Conservation (phyloP, 2,113 vertebrate genomes). For the Pseudorasbora parva region DNA sequence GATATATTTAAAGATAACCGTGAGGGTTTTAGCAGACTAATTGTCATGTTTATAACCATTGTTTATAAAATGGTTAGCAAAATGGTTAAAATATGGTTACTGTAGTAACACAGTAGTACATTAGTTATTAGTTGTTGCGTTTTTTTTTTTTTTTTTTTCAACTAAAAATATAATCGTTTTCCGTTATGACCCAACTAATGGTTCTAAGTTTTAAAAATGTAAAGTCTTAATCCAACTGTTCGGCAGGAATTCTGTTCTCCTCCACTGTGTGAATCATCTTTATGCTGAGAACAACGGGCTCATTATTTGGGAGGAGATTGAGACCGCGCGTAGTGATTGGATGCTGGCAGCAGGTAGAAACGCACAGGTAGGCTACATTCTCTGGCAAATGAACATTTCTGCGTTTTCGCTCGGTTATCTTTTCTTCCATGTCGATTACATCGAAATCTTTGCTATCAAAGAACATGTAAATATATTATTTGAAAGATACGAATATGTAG, state of each 20-base stretch:
- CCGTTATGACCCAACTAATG: too few relatives aligned
- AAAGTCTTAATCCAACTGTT: neutral
- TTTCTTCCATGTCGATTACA: neutral
- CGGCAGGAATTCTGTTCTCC: neutral
- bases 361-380: conserved; percentile 14
- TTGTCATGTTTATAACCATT: neutral
- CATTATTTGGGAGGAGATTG: conserved; percentile 39
- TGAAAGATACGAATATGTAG: neutral
- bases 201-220: too few relatives aligned
- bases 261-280: neutral
- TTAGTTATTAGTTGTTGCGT: neutral
- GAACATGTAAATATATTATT: neutral
- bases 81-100: neutral
- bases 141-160: too few relatives aligned
- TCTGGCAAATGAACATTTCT: neutral
- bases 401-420: neutral
- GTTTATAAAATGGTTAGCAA: too few relatives aligned
- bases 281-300: conserved; percentile 28
- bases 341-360: conserved; percentile 25
- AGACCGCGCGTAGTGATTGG: conserved; percentile 27
- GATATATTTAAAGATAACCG: neutral
- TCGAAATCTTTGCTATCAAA: neutral
- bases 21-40: neutral
- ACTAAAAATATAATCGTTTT: neutral
- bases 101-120: neutral